These are phyloP conservation scores for Sinosuthora webbiana DNA, from an alignment of 2,113 vertebrate genomes.

Conservation along the genomic window DNA sequence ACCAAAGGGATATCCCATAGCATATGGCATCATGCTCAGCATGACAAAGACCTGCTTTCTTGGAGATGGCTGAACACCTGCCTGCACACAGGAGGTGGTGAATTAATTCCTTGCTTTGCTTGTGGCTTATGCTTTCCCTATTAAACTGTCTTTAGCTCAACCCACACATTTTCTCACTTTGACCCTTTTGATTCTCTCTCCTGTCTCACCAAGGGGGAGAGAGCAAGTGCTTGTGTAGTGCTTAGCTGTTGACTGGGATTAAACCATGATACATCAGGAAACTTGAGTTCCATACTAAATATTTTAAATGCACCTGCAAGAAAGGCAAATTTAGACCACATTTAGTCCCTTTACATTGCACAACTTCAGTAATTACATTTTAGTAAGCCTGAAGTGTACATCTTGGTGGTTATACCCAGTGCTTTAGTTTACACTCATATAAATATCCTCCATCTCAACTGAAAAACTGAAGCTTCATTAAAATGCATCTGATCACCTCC, in stretches of 20 bases:
- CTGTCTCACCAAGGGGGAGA: not conserved
- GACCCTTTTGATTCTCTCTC: not conserved
- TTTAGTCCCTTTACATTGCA: not conserved
- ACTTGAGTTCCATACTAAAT: not conserved
- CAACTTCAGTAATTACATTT: not conserved
- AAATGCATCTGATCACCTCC: not conserved
- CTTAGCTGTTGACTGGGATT: not conserved
- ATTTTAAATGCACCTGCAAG: not conserved
- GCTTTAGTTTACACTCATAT: not conserved
- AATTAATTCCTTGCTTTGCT: not conserved
- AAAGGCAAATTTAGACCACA: not conserved
- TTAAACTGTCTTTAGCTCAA: not conserved
- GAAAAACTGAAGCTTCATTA: not conserved
- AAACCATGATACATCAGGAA: not conserved
- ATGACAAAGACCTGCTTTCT: not conserved
- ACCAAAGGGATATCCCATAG: not conserved
- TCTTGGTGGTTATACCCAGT: not conserved
- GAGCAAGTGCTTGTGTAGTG: not conserved
- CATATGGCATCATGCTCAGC: not conserved
- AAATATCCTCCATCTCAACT: not conserved
- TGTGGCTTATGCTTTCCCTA: not conserved
- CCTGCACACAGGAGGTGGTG: not conserved
- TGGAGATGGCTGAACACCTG: not conserved
- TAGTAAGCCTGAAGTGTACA: not conserved
- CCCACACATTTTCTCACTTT: not conserved